Percentiles rank a stretch among this genome's conserved stretches.
phyloP scores from a whole-genome alignment of 1,140 invertebrate species.

The Limonius californicus region DNA sequence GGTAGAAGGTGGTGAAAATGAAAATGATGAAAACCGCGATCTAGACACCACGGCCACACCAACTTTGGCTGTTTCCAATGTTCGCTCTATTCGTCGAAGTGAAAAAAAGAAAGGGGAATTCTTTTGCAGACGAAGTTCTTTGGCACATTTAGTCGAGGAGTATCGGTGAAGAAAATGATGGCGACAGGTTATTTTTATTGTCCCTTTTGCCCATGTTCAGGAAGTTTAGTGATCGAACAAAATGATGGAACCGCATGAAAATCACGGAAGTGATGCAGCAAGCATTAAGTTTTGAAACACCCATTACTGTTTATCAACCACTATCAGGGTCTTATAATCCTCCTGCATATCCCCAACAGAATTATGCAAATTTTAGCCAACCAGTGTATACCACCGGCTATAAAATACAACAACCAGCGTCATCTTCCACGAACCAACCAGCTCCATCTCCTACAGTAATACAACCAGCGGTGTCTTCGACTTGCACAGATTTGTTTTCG shows the following conservation, averaged over 20 bases:
- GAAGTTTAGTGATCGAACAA: neutral
- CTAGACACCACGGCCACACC: neutral
- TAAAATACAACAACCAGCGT: too few species aligned
- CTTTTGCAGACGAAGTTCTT: neutral
- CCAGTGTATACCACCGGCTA: too few species aligned
- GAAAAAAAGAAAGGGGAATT: neutral
- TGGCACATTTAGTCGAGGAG: neutral
- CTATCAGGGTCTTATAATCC: too few species aligned
- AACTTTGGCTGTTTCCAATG: neutral
- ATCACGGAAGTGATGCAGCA: too few species aligned
- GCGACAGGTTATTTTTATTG: neutral
- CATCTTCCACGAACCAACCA: too few species aligned
- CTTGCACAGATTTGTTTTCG: too few species aligned
- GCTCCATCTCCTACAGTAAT: too few species aligned
- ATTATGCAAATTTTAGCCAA: too few species aligned
- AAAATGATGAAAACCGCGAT: neutral
- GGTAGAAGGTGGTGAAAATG: neutral
- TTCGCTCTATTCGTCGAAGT: neutral
- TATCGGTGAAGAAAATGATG: neutral
- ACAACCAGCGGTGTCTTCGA: too few species aligned
- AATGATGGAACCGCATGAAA: neutral
- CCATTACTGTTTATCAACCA: too few species aligned
- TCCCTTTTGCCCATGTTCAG: neutral
- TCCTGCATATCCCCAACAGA: too few species aligned
- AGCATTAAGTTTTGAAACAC: too few species aligned